A percentile compares a stretch with the other conserved stretches of the same genome.
Evolutionary conservation across 2,888 invertebrate species (phyloP).

Genomic region (Tetragonula carbonaria): DNA sequence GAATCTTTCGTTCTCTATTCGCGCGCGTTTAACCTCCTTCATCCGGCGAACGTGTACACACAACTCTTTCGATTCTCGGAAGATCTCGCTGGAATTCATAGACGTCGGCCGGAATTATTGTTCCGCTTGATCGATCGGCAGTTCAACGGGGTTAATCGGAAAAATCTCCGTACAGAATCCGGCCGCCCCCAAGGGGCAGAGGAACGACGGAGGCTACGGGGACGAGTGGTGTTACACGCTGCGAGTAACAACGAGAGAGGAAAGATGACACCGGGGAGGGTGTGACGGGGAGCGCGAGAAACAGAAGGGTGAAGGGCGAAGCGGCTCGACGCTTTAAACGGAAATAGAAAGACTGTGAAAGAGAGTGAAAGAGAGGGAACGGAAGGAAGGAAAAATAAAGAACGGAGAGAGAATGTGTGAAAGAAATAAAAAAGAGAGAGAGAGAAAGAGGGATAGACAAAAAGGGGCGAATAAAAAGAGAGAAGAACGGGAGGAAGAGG

Average conservation of each 20-base stretch:
- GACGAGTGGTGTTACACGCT: conserved; percentile 43
- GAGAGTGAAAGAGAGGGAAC: not conserved
- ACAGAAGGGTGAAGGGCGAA: not conserved
- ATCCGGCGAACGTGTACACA: not conserved
- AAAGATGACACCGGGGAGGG: conserved; percentile 17
- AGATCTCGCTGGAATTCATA: conserved; percentile 54
- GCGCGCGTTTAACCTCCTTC: not conserved
- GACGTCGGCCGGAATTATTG: conserved; percentile 53
- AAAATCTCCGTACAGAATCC: conserved; percentile 67
- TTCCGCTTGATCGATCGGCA: conserved; percentile 65
- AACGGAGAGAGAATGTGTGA: no score
- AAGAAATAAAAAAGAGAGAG: not conserved
- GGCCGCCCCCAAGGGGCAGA: conserved; percentile 17
- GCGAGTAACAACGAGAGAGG: conserved; percentile 37
- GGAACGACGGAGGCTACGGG: conserved; percentile 31
- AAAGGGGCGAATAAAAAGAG: no score
- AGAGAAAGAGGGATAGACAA: not conserved
- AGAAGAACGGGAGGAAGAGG: not conserved
- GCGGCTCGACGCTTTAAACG: not conserved
- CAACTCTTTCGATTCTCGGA: conserved; percentile 8
- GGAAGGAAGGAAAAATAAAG: not conserved
- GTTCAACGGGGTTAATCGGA: conserved; percentile 70
- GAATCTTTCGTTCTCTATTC: not conserved
- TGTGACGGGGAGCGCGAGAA: conserved; percentile 8
- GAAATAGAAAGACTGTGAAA: not conserved